Base-by-base conservation (phyloP, 2,888 invertebrate genomes). In the Diadegma fenestrale region DNA sequence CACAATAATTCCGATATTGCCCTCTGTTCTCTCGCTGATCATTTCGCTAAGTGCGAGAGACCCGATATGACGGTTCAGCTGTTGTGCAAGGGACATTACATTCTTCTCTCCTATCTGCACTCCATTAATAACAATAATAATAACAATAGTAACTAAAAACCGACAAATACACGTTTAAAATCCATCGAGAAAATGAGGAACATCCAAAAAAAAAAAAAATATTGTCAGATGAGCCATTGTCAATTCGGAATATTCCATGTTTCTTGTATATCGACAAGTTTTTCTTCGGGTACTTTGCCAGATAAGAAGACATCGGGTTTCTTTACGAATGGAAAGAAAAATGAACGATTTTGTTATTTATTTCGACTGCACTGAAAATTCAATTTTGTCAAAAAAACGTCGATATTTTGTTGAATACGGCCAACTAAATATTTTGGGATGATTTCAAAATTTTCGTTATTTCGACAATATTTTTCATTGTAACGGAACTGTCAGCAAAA, bases 1-100 rank as follows among this genome's bases (percentile, higher is more conserved):
- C 92, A 92, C 93, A 93, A 93, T 93, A 93, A 93, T 93, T 93
- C 90, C 92, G 90, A 93, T 93, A 93, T 93, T 93, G 93, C 93
- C 92, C 91, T 88, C 92, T 90, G 90, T 91, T 91, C 89, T 86
- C 80, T 82, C 48, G 91, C 90, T 92, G 93, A 93, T 93, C 92
- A 92, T 92, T 91, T 90, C 90, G 89, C 92, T 93, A 93, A 92
- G 92, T 92, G 89, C 88, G 87, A 89, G 79, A 85, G 85, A 85
- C 85, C 78, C 85, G 85, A 85, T 85, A 66, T 80, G 71, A 37
- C 51, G 58, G 66, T 82, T 61, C 79, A 48, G 58, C 71, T 76
- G 76, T 66, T 66, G n/a, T 26, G 33, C 58, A 71, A 41, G 10
- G 22, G 54, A 48, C 75, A 75, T 71, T 79, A 17, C 69, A 48